Base-by-base conservation (phyloP, 2,888 invertebrate species). In the Nomada fabriciana region DNA sequence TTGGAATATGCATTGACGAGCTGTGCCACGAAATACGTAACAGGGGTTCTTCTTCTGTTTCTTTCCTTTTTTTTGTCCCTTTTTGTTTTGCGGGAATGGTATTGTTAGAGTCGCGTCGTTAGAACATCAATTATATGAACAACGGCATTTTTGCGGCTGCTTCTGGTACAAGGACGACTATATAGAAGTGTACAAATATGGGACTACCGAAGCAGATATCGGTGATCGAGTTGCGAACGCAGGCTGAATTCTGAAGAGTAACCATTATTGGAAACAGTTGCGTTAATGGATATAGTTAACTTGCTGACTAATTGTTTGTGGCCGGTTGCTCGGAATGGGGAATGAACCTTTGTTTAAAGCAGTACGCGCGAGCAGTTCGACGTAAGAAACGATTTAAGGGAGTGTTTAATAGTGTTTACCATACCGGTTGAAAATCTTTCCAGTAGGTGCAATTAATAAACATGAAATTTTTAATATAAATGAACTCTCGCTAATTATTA, bases 21-120 rank as follows among this genome's bases (percentile, higher is more conserved):
- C 5, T 23, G 15, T 4, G 18, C 55, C 10, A 43, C 42, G 50
- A 20, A 50, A 60, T 74, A 74, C 47, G 15, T 47, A 13, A 67
- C 47, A 36, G 67, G 23, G 7, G 18, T 29, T 52, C 20, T 53
- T 25, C 18, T 9, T 20, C 36, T n/a, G 5, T 7, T 36, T 7
- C 7, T 36, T 36, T 1, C 36, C 36, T 36, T 7, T 36, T 36
- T 36, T 36, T 36, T 36, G 36, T 36, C 7, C 36, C 7, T 1
- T 7, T 36, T 5, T 36, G 36, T 36, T 7, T 36, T 36, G 36
- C 13, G 43, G 10, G 59, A 3, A 47, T 47, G 25, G 25, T 25
- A 47, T 69, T 69, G 68, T 43, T 57, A 55, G 15, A 53, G 53
- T 9, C 42, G n/a, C 9, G 36, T 67, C 36, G 43, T 42, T 68